Evolutionary conservation across 2,797 vertebrate genomes (phyloP).

Genomic region (Poeciliopsis infans): DNA sequence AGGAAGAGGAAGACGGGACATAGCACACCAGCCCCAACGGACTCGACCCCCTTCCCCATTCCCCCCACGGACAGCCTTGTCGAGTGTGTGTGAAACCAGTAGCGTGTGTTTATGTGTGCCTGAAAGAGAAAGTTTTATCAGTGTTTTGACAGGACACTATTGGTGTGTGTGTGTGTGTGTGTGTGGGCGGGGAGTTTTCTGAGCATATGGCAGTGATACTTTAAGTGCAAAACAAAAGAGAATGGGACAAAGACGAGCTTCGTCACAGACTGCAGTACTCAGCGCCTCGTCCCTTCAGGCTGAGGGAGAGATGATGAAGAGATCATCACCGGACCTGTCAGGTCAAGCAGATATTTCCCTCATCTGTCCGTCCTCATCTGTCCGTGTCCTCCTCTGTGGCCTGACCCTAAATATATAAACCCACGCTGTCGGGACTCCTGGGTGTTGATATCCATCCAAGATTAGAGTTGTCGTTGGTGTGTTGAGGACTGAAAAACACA

Average conservation of each 20-base stretch:
- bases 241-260: slow-evolving; percentile 58
- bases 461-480: slow-evolving; percentile 17
- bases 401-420: slow-evolving; percentile 22
- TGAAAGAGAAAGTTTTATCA: slow-evolving; percentile 56
- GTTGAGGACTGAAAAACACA: slow-evolving; percentile 18
- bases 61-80: slow-evolving; percentile 58
- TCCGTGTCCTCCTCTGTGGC: slow-evolving; percentile 26
- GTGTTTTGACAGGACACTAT: slow-evolving; percentile 71
- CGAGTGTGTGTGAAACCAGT: slow-evolving; percentile 41
- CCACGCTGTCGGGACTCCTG: slow-evolving; percentile 27
- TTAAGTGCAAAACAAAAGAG: slow-evolving; percentile 54
- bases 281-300: slow-evolving; percentile 42
- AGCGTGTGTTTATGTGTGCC: slow-evolving; percentile 13
- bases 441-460: slow-evolving; percentile 31
- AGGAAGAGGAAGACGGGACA: slow-evolving; percentile 85
- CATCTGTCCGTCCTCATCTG: slow-evolving; percentile 25
- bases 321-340: slow-evolving; percentile 52
- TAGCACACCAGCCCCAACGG: slow-evolving; percentile 73
- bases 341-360: slow-evolving; percentile 33
- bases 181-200: slow-evolving; percentile 37
- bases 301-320: slow-evolving; percentile 43
- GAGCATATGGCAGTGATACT: slow-evolving; percentile 69
- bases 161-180: slow-evolving; percentile 15
- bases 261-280: slow-evolving; percentile 58
- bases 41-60: slow-evolving; percentile 5